Evolutionary conservation across 1,140 invertebrate species (phyloP).

Genomic region (Drosophila leontia): DNA sequence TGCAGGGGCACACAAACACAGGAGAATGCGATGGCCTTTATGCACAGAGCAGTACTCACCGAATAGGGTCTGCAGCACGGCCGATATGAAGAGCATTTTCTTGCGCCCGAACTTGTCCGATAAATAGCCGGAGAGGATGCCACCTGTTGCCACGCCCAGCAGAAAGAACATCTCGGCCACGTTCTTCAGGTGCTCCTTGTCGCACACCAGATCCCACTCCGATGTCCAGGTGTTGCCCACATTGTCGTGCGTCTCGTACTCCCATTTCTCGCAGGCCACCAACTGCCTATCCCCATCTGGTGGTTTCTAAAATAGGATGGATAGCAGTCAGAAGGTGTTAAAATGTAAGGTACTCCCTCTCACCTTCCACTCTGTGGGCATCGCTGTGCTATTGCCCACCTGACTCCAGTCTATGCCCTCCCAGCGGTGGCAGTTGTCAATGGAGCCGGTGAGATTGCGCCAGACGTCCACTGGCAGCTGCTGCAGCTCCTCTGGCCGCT

Average conservation of each 20-base stretch:
- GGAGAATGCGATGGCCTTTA: constrained; percentile 18
- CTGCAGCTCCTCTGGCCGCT: constrained; percentile 86
- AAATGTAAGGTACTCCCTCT: background rate
- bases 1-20: constrained; percentile 1
- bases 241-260: constrained; percentile 88
- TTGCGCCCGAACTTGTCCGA: constrained; percentile 92
- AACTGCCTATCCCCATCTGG: constrained; percentile 36
- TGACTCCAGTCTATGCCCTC: constrained; percentile 73
- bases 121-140: constrained; percentile 89
- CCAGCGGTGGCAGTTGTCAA: constrained; percentile 85
- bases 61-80: constrained; percentile 89
- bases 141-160: constrained; percentile 89
- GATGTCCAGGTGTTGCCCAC: constrained; percentile 88
- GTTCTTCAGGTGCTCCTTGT: constrained; percentile 87
- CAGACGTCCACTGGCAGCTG: constrained; percentile 86
- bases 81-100: constrained; percentile 89
- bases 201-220: constrained; percentile 89
- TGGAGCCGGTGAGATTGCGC: constrained; percentile 87
- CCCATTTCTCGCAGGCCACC: constrained; percentile 88
- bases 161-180: constrained; percentile 90
- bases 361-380: constrained; percentile 54
- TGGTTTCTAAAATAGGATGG: constrained; percentile 29
- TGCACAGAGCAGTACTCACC: constrained; percentile 80
- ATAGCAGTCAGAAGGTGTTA: too few relatives aligned
- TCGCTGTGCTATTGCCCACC: constrained; percentile 50